phyloP scores from a whole-genome alignment of 2,113 vertebrate species.

The Psittacula cyanocephala region DNA sequence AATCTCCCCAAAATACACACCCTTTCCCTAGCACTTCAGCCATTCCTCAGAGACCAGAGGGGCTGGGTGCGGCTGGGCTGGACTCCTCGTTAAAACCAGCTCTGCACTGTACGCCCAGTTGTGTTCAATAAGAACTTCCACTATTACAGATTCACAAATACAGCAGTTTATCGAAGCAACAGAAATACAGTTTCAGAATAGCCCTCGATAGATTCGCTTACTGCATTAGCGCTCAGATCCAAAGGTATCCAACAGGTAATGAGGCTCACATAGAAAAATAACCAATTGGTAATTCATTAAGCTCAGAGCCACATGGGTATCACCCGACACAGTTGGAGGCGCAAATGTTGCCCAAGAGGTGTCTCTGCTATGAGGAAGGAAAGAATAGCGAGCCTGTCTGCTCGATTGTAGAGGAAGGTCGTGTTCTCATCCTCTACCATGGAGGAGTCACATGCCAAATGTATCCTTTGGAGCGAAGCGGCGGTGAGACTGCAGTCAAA shows the following conservation, averaged over 20 bases:
- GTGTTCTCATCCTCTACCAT: background rate
- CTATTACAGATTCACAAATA: background rate
- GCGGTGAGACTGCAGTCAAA: background rate
- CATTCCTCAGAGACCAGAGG: background rate
- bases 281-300: background rate
- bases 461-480: background rate
- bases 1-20: background rate
- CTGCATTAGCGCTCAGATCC: background rate
- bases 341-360: background rate
- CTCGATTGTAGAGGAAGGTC: background rate
- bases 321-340: background rate
- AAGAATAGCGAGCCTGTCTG: background rate
- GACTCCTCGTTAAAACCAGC: background rate
- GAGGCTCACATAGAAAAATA: background rate
- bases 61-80: rapidly evolving
- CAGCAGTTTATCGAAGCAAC: background rate
- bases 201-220: background rate
- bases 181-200: background rate
- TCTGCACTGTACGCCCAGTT: background rate
- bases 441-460: background rate
- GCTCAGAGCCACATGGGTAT: background rate
- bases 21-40: background rate
- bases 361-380: background rate
- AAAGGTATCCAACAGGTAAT: background rate
- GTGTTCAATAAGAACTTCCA: background rate